phyloP scores from a whole-genome alignment of 2,797 vertebrate genomes.

The Jordanella pulchra region DNA sequence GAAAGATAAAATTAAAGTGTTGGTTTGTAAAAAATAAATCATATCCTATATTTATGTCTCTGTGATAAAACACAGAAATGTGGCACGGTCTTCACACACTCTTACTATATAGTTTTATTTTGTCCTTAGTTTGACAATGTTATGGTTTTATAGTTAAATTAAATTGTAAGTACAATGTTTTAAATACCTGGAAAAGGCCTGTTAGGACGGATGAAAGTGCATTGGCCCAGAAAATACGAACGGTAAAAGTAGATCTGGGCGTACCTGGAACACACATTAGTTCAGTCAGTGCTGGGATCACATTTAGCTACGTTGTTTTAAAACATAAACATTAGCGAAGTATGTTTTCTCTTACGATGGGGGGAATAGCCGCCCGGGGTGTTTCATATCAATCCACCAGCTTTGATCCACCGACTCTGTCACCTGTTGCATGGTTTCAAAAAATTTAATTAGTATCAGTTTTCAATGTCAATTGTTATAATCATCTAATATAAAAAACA shows the following conservation, averaged over 20 bases:
- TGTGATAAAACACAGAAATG: not conserved
- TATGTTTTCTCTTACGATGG: conserved; percentile 57
- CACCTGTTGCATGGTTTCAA: conserved; percentile 48
- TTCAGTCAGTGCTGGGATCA: conserved; percentile 12
- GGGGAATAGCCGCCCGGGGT: conserved; percentile 47
- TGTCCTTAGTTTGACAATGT: not conserved
- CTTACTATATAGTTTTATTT: not conserved
- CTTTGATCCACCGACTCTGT: conserved; percentile 9
- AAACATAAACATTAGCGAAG: not conserved
- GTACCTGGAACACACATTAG: conserved; percentile 52
- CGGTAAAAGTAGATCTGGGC: conserved; percentile 42
- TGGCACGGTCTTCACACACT: not conserved
- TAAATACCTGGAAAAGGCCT: conserved; percentile 56
- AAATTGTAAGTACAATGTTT: not conserved
- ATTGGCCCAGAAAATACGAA: conserved; percentile 56
- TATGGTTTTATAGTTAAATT: not conserved
- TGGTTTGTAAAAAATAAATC: not conserved
- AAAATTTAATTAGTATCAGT: not conserved
- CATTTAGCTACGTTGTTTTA: not conserved
- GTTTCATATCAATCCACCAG: conserved; percentile 76
- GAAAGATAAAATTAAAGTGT: not conserved
- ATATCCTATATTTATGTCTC: not conserved
- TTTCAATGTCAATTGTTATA: too few relatives aligned
- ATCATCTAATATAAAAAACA: not conserved
- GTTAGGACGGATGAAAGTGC: conserved; percentile 58